Evolutionary conservation across 2,888 invertebrate genomes (phyloP).

Genomic region (Campaea margaritaria): DNA sequence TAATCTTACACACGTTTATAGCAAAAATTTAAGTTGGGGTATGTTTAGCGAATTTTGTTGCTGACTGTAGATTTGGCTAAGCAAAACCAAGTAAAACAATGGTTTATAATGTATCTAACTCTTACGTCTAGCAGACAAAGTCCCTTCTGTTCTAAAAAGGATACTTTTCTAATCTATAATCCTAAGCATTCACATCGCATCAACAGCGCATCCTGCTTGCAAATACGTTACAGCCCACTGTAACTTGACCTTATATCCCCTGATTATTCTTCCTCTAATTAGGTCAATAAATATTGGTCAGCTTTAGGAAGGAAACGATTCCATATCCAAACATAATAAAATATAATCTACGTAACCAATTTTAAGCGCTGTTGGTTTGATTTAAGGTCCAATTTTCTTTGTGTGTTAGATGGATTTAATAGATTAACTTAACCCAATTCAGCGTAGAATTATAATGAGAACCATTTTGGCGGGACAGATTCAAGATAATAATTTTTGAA

Average conservation of each 20-base stretch:
- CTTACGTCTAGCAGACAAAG: neutral
- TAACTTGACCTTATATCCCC: constrained; percentile 12
- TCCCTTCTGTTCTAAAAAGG: constrained; percentile 7
- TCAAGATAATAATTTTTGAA: constrained; percentile 12
- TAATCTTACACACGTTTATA: no score
- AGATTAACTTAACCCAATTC: constrained; percentile 11
- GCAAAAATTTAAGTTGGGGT: no score
- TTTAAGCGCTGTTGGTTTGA: neutral
- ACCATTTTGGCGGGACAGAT: constrained; percentile 20
- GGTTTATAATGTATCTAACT: neutral
- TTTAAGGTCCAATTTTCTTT: constrained; percentile 8
- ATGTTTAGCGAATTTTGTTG: no score
- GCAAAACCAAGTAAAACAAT: no score
- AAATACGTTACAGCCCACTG: constrained; percentile 4
- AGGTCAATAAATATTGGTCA: constrained; percentile 19
- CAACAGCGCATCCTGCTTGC: constrained; percentile 26
- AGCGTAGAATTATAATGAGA: constrained; percentile 8
- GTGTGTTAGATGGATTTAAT: neutral
- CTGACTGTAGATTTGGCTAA: no score
- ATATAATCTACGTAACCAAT: neutral
- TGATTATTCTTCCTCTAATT: neutral
- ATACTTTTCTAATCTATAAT: constrained; percentile 7
- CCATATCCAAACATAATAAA: neutral
- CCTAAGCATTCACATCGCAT: constrained; percentile 22
- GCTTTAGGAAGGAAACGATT: constrained; percentile 21